A percentile compares a stretch with the other conserved stretches of the same genome.
Evolutionary conservation across 2,797 vertebrate genomes (phyloP).

Genomic region (Masticophis lateralis): DNA sequence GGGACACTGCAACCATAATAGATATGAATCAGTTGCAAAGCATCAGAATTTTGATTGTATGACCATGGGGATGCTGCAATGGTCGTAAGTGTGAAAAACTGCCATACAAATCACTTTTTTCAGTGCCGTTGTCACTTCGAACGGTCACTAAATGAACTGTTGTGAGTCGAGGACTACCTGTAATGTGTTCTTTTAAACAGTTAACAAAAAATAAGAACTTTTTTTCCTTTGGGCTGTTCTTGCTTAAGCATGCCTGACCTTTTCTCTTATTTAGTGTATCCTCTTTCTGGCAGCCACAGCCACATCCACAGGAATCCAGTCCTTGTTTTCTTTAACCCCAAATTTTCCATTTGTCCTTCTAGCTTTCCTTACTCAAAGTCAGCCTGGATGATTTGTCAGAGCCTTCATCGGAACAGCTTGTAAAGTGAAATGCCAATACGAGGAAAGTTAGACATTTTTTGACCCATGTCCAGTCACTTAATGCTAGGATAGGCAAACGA

Average conservation of each 20-base stretch:
- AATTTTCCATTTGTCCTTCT: constrained; percentile 51
- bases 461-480: constrained; percentile 68
- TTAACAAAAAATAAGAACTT: neutral
- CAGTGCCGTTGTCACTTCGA: neutral
- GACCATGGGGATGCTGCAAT: no score
- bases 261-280: constrained; percentile 14
- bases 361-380: constrained; percentile 47
- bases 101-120: neutral
- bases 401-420: constrained; percentile 68
- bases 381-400: constrained; percentile 67
- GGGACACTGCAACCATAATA: neutral
- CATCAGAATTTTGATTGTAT: neutral
- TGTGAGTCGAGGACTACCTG: neutral
- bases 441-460: constrained; percentile 76
- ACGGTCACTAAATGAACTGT: neutral
- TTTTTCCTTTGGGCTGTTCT: neutral
- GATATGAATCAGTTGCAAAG: neutral
- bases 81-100: neutral
- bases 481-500: constrained; percentile 41
- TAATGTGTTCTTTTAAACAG: neutral
- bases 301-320: constrained; percentile 35
- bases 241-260: neutral
- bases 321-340: constrained; percentile 35
- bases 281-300: neutral
- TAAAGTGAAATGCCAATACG: constrained; percentile 80